These are phyloP conservation scores for Nymphalis io DNA, from an alignment of 1,140 invertebrate genomes.

Conservation along the genomic window DNA sequence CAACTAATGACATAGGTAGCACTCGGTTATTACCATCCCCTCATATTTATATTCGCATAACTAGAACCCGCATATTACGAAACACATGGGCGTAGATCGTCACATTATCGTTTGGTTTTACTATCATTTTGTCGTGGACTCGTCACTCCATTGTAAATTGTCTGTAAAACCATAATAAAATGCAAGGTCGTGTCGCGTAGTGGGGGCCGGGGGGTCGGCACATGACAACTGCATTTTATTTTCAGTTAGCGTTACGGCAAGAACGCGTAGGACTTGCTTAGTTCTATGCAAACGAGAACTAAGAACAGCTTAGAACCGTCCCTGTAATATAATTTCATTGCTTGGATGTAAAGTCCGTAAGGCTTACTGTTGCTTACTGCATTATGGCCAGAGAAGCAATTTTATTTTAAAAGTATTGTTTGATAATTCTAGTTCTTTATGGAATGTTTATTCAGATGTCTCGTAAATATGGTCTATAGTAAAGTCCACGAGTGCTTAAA, in stretches of 20 bases:
- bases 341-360: not conserved
- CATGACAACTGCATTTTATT: conserved; percentile 59
- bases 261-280: conserved; percentile 17
- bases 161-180: conserved; percentile 75
- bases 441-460: conserved; percentile 12
- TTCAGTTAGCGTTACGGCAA: conserved; percentile 53
- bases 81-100: conserved; percentile 51
- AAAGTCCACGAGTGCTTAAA: not conserved
- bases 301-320: not conserved
- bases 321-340: not conserved
- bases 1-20: conserved; percentile 39
- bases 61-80: conserved; percentile 59
- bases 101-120: conserved; percentile 58
- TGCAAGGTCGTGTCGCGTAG: conserved; percentile 66
- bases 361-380: not conserved
- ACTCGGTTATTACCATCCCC: conserved; percentile 32
- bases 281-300: not conserved
- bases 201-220: conserved; percentile 48
- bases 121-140: conserved; percentile 22
- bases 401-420: not conserved
- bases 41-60: conserved; percentile 43
- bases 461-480: not conserved
- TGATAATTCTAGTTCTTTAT: not conserved
- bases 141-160: conserved; percentile 75
- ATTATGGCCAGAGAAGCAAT: not conserved